phyloP scores from a whole-genome alignment of 2,797 vertebrate species.

The Acanthis flammea region DNA sequence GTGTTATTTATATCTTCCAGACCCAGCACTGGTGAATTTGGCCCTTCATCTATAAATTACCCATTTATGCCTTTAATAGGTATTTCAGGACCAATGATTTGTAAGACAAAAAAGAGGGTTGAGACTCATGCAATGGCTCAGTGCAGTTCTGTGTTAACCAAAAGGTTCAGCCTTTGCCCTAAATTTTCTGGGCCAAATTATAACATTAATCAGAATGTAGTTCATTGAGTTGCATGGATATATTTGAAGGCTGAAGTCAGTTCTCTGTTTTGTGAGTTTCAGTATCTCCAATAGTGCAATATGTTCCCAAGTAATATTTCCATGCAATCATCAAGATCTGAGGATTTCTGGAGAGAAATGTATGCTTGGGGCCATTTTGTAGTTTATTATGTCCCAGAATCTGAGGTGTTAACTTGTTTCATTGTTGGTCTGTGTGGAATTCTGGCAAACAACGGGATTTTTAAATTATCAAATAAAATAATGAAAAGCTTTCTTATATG shows the following conservation, averaged over 20 bases:
- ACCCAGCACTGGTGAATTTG: conserved; percentile 41
- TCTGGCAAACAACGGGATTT: conserved; percentile 18
- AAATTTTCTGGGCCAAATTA: conserved; percentile 28
- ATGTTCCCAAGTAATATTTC: background rate
- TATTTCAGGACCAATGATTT: conserved; percentile 58
- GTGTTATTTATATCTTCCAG: conserved; percentile 60
- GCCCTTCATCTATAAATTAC: conserved; percentile 61
- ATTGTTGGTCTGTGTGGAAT: background rate
- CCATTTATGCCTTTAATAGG: conserved; percentile 40
- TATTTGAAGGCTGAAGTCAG: background rate
- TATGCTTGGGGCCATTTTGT: background rate
- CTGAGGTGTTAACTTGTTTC: conserved; percentile 27
- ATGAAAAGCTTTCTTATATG: background rate
- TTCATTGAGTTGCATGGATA: background rate
- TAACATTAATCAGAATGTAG: background rate
- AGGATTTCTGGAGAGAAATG: background rate
- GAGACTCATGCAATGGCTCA: background rate
- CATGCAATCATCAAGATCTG: background rate
- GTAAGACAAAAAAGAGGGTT: conserved; percentile 26
- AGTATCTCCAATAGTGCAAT: background rate
- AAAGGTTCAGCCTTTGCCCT: conserved; percentile 4
- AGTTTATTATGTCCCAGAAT: background rate
- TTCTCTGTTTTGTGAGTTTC: background rate
- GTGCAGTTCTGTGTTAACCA: conserved; percentile 19
- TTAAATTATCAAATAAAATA: conserved; percentile 19